Percentiles rank a stretch among this genome's conserved stretches.
These are phyloP conservation scores for Epinephelus awoara DNA, from an alignment of 2,797 vertebrate species.

Conservation along the genomic window DNA sequence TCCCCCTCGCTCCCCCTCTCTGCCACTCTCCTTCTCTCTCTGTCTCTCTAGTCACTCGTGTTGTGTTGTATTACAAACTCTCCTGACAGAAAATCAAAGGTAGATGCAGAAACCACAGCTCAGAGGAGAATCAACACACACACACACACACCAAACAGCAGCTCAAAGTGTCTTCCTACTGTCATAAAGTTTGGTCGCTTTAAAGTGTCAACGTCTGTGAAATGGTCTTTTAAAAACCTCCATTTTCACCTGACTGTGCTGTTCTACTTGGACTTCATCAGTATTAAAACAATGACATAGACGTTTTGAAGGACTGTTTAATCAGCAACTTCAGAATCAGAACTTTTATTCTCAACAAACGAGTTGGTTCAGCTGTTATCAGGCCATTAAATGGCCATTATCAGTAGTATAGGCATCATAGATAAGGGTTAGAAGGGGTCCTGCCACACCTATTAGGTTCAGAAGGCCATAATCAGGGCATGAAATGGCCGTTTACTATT, in stretches of 20 bases:
- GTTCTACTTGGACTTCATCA: neutral
- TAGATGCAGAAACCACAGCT: slow-evolving; percentile 49
- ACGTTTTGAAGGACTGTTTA: neutral
- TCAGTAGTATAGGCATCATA: too few relatives aligned
- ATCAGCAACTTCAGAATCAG: neutral
- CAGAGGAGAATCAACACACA: slow-evolving; percentile 26
- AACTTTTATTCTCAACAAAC: neutral
- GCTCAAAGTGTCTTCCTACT: slow-evolving; percentile 17
- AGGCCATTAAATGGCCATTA: too few relatives aligned
- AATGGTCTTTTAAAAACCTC: slow-evolving; percentile 7
- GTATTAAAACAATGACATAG: neutral
- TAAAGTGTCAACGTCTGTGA: slow-evolving; percentile 8
- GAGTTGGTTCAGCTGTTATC: too few relatives aligned
- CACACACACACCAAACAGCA: slow-evolving; percentile 16
- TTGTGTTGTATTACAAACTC: slow-evolving; percentile 61
- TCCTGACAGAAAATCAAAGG: slow-evolving; percentile 70
- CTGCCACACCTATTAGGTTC: too few relatives aligned
- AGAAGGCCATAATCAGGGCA: too few relatives aligned
- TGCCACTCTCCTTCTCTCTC: slow-evolving; percentile 9
- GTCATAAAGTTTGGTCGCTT: slow-evolving; percentile 17
- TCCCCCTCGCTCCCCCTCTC: neutral
- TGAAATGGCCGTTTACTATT: too few relatives aligned
- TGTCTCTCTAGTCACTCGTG: slow-evolving; percentile 7
- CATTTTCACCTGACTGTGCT: slow-evolving; percentile 1
- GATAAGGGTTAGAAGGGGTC: too few relatives aligned